Conservation (phyloP, 2,113 vertebrate species). For the Malurus alboscapulatus region DNA sequence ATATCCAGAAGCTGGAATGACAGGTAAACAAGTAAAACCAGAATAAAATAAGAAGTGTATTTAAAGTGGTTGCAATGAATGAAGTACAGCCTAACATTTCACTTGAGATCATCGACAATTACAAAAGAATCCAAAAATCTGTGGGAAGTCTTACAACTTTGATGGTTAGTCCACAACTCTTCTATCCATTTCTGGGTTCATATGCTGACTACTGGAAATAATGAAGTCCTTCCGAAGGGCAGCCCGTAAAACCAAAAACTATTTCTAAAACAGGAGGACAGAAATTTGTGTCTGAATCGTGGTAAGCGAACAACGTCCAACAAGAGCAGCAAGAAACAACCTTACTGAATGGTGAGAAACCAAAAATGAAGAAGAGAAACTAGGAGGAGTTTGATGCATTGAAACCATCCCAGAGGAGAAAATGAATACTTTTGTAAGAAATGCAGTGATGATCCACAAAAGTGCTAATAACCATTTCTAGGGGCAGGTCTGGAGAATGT, state of each 20-base stretch:
- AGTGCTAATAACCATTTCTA: not conserved
- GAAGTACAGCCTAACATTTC: not conserved
- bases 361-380: no score
- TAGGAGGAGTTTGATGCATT: not conserved
- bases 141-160: not conserved
- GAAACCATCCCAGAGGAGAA: rapidly evolving
- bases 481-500: not conserved
- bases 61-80: not conserved
- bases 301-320: not conserved
- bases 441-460: not conserved
- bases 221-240: not conserved
- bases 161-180: not conserved
- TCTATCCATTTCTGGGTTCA: not conserved
- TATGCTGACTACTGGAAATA: not conserved
- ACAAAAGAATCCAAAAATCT: not conserved
- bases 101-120: not conserved
- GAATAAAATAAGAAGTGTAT: not conserved
- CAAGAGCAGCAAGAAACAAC: not conserved
- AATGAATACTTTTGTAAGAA: not conserved
- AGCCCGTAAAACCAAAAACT: not conserved
- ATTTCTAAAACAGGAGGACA: not conserved
- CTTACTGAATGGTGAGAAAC: not conserved
- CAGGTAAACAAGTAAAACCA: not conserved
- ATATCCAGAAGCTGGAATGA: not conserved
- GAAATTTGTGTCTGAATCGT: not conserved